phyloP scores from a whole-genome alignment of 2,113 vertebrate species.

The Rana temporaria region DNA sequence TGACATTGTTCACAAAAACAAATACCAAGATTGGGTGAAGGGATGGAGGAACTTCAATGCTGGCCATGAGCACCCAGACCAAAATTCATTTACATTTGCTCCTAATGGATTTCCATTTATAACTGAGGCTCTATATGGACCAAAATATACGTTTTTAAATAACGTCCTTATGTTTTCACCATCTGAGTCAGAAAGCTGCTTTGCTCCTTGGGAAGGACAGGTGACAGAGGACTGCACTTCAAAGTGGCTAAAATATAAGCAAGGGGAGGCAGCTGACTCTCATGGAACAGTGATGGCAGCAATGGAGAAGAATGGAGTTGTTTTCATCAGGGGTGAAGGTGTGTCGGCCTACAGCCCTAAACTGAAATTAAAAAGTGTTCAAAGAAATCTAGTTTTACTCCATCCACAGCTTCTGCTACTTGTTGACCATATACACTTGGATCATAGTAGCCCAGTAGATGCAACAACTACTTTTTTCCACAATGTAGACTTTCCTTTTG shows the following conservation, averaged over 20 bases:
- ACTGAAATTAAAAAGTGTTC: constrained; percentile 84
- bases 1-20: constrained; percentile 92
- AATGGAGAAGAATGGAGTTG: constrained; percentile 80
- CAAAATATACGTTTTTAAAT: constrained; percentile 94
- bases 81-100: constrained; percentile 95
- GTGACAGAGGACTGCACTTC: constrained; percentile 94
- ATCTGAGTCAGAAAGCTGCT: constrained; percentile 82
- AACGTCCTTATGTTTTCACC: constrained; percentile 91
- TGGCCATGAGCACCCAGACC: constrained; percentile 96
- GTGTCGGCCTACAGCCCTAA: constrained; percentile 84
- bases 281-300: constrained; percentile 86
- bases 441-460: constrained; percentile 79
- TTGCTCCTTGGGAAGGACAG: constrained; percentile 94
- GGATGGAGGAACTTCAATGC: constrained; percentile 98
- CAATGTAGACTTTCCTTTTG: constrained; percentile 91
- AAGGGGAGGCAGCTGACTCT: constrained; percentile 84
- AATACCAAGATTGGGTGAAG: constrained; percentile 94
- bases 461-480: constrained; percentile 91
- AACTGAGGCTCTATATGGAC: constrained; percentile 95
- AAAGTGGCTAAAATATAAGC: constrained; percentile 96
- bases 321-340: constrained; percentile 93
- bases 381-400: constrained; percentile 91
- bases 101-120: constrained; percentile 94
- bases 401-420: constrained; percentile 92
- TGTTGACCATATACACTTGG: constrained; percentile 90